These are phyloP conservation scores for Epizoanthus rinbou DNA, from an alignment of 92 coral and sea anemone genomes.

Conservation along the genomic window DNA sequence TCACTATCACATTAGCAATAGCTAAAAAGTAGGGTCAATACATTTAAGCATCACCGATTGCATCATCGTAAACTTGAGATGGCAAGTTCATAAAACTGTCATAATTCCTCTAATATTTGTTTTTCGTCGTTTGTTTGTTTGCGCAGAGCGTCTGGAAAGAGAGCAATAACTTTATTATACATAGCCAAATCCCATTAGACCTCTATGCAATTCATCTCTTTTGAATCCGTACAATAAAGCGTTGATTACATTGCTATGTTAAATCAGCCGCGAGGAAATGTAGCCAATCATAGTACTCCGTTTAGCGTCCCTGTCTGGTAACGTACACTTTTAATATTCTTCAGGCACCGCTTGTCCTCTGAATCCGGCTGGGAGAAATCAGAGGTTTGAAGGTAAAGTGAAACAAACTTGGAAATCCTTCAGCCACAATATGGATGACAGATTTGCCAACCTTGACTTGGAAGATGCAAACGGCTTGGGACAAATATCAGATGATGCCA, in stretches of 20 bases:
- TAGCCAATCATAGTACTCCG: conserved; percentile 56
- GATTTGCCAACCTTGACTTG: conserved; percentile 31
- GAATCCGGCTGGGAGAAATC: background rate
- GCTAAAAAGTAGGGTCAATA: too few species aligned
- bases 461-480: conserved; percentile 56
- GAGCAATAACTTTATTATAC: background rate
- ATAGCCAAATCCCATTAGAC: conserved; percentile 18
- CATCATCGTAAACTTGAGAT: background rate
- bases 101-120: conserved; percentile 4
- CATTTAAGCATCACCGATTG: too few species aligned
- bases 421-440: conserved; percentile 7
- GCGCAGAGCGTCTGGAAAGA: background rate
- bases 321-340: background rate
- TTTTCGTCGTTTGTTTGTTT: conserved; percentile 10
- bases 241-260: conserved; percentile 53
- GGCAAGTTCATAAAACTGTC: conserved; percentile 30
- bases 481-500: conserved; percentile 33
- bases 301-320: conserved; percentile 66
- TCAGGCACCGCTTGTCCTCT: background rate
- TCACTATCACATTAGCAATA: too few species aligned
- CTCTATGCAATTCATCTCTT: background rate
- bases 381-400: background rate
- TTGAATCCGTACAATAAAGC: conserved; percentile 51
- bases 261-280: conserved; percentile 19
- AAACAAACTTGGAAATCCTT: background rate